Base-by-base conservation (phyloP, 2,888 invertebrate species). In the Tridacna crocea region DNA sequence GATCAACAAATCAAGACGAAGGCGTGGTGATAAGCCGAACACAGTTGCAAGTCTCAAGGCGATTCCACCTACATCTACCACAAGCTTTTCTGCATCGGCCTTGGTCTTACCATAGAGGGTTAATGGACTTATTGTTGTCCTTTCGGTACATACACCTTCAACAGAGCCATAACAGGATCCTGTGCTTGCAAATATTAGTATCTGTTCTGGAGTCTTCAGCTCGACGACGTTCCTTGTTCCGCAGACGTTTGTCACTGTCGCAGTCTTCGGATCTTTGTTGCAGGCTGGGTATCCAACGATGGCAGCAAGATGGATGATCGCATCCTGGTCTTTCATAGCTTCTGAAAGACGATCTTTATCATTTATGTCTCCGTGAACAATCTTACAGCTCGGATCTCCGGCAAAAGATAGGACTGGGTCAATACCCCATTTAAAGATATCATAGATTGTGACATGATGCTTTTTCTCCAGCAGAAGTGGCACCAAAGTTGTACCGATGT, bases 121-220 rank as follows among this genome's bases (percentile, higher is more conserved):
- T 0, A 94, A 85, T 0, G 94, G 94, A 66, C 91, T 92, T 77
- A 94, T 93, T 12, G 84, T 87, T 0, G 93, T 94, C 61, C 92
- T 91, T 86, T 94, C 94, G 11, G 92, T 91, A 79, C 94, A 94
- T 0, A 93, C 60, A 0, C 92, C 94, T 27, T 92, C 90, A 3
- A 94, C 91, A 13, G 94, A 92, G 0, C 94, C 94, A 82, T 94
- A 94, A 75, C 94, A 94, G 0, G 94, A 94, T 0, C 94, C 94
- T 8, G 94, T 94, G 82, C 90, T 91, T 0, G 75, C 75, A 68
- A 93, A 94, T 10, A 94, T 87, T 24, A 94, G 26, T n/a, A 90
- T 91, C 82, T 94, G 94, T 58, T 91, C 83, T 0, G 91, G 90
- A 17, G 75, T 68, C 26, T 79, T 79, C 19, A 79, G 60, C n/a